Percentiles rank a stretch among this genome's conserved stretches.
phyloP scores from a whole-genome alignment of 2,113 vertebrate species.

The Dasyprocta punctata region DNA sequence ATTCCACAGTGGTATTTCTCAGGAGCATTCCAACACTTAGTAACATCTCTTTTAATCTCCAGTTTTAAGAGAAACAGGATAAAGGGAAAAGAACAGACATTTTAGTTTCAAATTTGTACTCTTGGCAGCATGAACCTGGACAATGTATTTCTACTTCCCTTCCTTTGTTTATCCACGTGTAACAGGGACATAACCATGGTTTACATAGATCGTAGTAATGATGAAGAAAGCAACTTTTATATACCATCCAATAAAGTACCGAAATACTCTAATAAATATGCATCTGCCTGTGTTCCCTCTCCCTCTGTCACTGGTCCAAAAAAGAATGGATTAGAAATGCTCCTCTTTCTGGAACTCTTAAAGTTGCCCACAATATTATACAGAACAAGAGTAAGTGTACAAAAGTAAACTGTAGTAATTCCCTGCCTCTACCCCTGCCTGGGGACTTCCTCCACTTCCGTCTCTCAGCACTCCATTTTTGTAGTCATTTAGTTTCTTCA shows the following conservation, averaged over 20 bases:
- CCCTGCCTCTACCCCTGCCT: neutral
- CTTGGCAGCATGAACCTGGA: neutral
- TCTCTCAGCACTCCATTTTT: neutral
- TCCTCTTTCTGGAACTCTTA: neutral
- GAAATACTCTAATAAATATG: neutral
- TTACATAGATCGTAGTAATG: neutral
- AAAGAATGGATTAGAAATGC: neutral
- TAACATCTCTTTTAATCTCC: neutral
- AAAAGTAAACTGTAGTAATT: neutral
- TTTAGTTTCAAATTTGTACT: neutral
- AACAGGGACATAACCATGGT: neutral
- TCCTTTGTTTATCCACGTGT: neutral
- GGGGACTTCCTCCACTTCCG: neutral
- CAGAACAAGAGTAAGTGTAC: neutral
- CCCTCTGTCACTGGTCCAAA: neutral
- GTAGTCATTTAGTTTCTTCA: neutral
- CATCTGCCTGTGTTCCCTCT: neutral
- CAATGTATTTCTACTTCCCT: neutral
- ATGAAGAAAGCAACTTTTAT: neutral
- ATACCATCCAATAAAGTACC: neutral
- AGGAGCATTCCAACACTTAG: accelerated
- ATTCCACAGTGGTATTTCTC: neutral
- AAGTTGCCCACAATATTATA: neutral
- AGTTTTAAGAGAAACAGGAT: neutral
- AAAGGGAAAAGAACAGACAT: neutral